These are phyloP conservation scores for Jaculus jaculus DNA, from an alignment of 2,113 vertebrate genomes.

Conservation along the genomic window DNA sequence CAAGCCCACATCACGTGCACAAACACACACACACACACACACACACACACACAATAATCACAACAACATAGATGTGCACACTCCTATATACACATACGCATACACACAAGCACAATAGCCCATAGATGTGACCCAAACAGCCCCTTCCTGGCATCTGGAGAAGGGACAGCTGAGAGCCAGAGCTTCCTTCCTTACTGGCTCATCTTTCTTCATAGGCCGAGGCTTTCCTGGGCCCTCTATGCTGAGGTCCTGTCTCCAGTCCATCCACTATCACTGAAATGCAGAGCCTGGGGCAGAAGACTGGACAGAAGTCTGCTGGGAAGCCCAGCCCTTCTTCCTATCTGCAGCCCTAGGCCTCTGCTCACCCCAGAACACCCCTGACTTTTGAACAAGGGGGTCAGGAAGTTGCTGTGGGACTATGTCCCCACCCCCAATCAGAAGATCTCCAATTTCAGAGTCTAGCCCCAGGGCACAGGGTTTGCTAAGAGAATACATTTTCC, in stretches of 20 bases:
- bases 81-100: accelerated
- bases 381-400: background rate
- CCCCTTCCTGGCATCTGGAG: background rate
- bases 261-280: background rate
- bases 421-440: too few relatives aligned
- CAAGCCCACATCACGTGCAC: background rate
- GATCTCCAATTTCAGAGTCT: background rate
- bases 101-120: background rate
- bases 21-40: too few relatives aligned
- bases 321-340: background rate
- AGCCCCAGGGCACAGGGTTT: background rate
- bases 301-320: too few relatives aligned
- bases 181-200: background rate
- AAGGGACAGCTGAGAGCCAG: background rate
- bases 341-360: background rate
- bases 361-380: background rate
- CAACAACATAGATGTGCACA: background rate
- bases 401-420: background rate
- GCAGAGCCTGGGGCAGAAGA: accelerated
- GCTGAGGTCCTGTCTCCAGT: background rate
- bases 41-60: too few relatives aligned
- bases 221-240: background rate
- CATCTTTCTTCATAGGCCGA: background rate
- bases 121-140: background rate
- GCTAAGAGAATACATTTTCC: background rate